phyloP scores from a whole-genome alignment of 2,797 vertebrate species.

The Myotis daubentonii region DNA sequence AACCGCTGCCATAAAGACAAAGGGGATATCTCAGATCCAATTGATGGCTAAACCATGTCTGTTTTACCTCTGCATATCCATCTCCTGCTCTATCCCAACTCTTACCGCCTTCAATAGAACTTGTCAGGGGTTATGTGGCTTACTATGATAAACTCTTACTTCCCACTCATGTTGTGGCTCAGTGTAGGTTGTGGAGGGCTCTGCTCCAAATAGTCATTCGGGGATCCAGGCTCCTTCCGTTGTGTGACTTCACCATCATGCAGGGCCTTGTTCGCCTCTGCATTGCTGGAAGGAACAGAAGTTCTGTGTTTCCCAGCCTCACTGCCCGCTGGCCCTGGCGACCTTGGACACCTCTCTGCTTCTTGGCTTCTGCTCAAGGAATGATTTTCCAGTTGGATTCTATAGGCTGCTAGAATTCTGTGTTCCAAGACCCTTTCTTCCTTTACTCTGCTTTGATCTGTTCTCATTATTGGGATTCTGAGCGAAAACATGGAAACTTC shows the following conservation, averaged over 20 bases:
- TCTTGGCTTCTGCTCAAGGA: neutral
- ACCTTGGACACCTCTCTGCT: neutral
- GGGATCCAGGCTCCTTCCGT: neutral
- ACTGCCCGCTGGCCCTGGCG: neutral
- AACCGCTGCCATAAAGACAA: neutral
- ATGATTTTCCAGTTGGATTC: neutral
- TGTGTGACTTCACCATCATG: neutral
- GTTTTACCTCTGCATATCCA: neutral
- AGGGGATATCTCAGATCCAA: neutral
- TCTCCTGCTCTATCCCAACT: neutral
- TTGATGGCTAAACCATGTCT: neutral
- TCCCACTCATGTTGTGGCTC: neutral
- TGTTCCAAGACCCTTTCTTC: neutral
- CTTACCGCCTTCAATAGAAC: neutral
- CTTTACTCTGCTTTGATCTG: neutral
- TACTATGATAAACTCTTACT: neutral
- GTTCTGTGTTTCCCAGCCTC: accelerated
- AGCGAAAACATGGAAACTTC: neutral
- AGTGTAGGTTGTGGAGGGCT: neutral
- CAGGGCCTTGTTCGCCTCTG: neutral
- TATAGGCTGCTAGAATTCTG: neutral
- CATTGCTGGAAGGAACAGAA: neutral
- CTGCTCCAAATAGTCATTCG: neutral
- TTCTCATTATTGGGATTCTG: neutral
- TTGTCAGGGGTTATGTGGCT: neutral